phyloP scores from a whole-genome alignment of 2,888 invertebrate species.

The Yponomeuta sedellus region DNA sequence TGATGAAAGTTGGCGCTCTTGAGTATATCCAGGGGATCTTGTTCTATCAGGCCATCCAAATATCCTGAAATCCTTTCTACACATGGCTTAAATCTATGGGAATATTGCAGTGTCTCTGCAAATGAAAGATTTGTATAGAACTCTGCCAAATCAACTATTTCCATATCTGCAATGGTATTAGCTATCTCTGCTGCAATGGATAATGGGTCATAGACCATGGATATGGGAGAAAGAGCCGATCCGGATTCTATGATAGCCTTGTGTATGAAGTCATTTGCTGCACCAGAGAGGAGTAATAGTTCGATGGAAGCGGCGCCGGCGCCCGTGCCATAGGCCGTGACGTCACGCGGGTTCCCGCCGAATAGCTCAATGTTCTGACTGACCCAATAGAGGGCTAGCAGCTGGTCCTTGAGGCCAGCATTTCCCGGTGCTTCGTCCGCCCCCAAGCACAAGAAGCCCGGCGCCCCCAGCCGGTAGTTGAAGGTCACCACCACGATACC shows the following conservation, averaged over 20 bases:
- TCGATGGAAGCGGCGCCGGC: conserved; percentile 55
- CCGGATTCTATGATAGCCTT: conserved; percentile 59
- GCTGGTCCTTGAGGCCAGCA: conserved; percentile 62
- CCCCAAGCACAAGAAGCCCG: conserved; percentile 62
- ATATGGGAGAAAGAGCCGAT: conserved; percentile 49
- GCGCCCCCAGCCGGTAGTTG: conserved; percentile 57
- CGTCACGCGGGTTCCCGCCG: conserved; percentile 51
- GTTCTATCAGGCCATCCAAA: conserved; percentile 32
- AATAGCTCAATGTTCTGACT: conserved; percentile 56
- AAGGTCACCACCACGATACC: conserved; percentile 53
- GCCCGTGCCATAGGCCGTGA: conserved; percentile 57
- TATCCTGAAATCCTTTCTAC: conserved; percentile 38
- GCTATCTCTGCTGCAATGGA: conserved; percentile 48
- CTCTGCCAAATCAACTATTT: conserved; percentile 31
- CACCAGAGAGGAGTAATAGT: conserved; percentile 47
- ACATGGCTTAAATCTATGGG: conserved; percentile 45
- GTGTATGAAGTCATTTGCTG: conserved; percentile 46
- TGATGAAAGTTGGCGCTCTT: conserved; percentile 37
- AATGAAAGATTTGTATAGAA: conserved; percentile 38
- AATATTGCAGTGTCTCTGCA: conserved; percentile 31
- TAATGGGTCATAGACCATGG: conserved; percentile 43
- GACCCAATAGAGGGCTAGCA: conserved; percentile 62
- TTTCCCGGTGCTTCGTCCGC: conserved; percentile 51
- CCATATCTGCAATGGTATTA: conserved; percentile 52
- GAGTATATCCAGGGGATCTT: conserved; percentile 44